A percentile compares a stretch with the other conserved stretches of the same genome.
Conservation (phyloP, 1,140 invertebrate genomes). For the Tigriopus japonicus region DNA sequence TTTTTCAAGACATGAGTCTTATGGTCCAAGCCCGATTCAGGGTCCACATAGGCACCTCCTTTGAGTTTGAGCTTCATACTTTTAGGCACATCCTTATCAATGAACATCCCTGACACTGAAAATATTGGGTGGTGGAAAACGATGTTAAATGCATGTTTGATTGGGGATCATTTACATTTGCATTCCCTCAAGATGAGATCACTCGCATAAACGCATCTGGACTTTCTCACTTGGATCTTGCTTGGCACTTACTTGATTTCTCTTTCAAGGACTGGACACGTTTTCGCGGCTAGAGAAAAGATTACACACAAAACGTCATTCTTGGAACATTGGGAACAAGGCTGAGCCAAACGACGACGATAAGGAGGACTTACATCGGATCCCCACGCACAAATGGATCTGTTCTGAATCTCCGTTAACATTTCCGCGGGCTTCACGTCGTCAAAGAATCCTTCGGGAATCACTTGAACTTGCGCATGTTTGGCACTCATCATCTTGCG, state of each 20-base stretch:
- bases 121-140: no score
- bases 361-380: constrained; percentile 1
- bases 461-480: not conserved
- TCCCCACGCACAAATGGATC: constrained; percentile 2
- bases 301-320: no score
- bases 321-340: constrained; percentile 18
- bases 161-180: no score
- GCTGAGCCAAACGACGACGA: constrained; percentile 23
- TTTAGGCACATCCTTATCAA: constrained; percentile 19
- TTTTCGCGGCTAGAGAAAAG: no score
- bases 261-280: no score
- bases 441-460: constrained; percentile 2
- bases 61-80: constrained; percentile 58
- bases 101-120: not conserved
- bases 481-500: constrained; percentile 1
- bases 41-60: constrained; percentile 64
- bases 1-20: constrained; percentile 54
- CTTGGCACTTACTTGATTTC: no score
- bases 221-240: no score
- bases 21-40: constrained; percentile 60
- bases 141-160: no score
- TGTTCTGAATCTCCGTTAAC: not conserved
- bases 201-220: no score
- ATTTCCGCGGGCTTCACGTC: constrained; percentile 1
- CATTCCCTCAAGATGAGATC: no score